Conservation (phyloP, 2,888 invertebrate species). For the Stratiomys singularior region DNA sequence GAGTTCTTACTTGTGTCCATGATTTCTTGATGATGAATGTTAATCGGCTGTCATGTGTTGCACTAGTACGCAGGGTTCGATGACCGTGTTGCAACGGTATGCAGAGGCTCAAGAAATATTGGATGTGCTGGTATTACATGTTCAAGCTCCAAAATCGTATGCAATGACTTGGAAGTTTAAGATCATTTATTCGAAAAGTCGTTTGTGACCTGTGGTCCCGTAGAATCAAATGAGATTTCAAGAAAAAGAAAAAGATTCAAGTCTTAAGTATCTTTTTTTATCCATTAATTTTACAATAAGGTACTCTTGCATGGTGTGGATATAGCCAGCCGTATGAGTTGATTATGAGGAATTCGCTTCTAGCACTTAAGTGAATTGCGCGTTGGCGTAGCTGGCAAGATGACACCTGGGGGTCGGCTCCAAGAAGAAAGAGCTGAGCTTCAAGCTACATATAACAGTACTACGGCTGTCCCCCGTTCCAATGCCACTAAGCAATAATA, state of each 20-base stretch:
- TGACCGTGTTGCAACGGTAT: constrained; percentile 27
- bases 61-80: neutral
- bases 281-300: neutral
- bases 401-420: neutral
- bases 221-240: neutral
- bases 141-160: neutral
- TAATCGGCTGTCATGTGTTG: neutral
- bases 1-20: no score
- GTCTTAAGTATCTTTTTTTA: neutral
- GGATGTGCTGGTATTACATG: neutral
- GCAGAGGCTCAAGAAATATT: neutral
- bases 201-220: neutral
- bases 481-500: constrained; percentile 13
- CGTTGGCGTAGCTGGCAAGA: constrained; percentile 15
- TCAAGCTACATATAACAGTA: constrained; percentile 31
- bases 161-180: neutral
- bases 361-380: constrained; percentile 7
- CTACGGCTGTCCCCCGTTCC: constrained; percentile 6
- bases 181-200: neutral
- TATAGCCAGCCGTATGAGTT: no score
- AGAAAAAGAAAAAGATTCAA: neutral
- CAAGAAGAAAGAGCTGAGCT: neutral
- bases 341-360: constrained; percentile 1
- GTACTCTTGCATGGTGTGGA: no score
- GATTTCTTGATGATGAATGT: neutral